Evolutionary conservation across 2,888 invertebrate genomes (phyloP), one percentile per base, ranked within the genome.

Genomic region (Acleris holmiana): DNA sequence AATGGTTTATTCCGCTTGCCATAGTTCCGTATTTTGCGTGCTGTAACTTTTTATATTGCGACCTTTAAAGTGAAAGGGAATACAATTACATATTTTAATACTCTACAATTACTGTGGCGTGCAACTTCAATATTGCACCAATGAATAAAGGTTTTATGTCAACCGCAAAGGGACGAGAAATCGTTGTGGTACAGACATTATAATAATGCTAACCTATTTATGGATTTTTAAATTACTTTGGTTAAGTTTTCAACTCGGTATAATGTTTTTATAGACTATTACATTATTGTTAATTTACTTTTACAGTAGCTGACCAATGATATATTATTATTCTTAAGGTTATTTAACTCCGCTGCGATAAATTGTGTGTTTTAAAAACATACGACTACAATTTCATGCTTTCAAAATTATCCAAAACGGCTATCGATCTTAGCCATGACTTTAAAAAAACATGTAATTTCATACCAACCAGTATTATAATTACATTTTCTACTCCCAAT

Each of bases 121-220:
- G 41, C 7, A 35, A 19, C 19, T 29, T 17, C 19, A 54, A 54
- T 40, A 21, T 40, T 40, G 40, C 40, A 21, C 35, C 18, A 10
- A 41, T 41, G 17, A 18, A 47, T 15, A 35, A 19, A 21, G 19
- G 19, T 56, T 48, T 58, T 49, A 40, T 40, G 23, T n/a, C 40
- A 58, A 23, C 57, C 48, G 4, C 35, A 49, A 35, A 21, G n/a
- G 44, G n/a, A 15, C 21, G 21, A 40, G 19, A 40, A 56, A 46
- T 53, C 46, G 53, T 54, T 58, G 53, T 53, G 58, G 58, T 48
- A 19, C 18, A 5, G 10, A 47, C 47, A 18, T 47, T 64, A 53
- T 59, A 64, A 64, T 64, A 53, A 64, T 47, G 53, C 25, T 48
- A 40, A 58, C 47, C 53, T 58, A 64, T 59, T 59, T 64, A 64